Base-by-base conservation (phyloP, 2,888 invertebrate species). In the Cryptosula pallasiana region DNA sequence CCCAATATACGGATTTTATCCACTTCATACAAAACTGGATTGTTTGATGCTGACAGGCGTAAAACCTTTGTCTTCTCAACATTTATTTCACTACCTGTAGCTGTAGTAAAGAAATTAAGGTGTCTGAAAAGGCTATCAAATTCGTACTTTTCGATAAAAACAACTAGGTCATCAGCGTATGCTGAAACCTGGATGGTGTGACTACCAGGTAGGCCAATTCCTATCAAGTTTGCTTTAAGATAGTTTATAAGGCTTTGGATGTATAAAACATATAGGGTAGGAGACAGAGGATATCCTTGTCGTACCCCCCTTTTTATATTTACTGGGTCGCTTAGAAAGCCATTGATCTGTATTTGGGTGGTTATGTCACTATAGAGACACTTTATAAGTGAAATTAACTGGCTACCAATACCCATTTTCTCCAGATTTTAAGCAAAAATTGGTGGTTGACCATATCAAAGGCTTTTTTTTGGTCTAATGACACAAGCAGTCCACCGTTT, bases 391-490 rank as follows among this genome's bases (percentile, higher is more conserved):
- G n/a, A 16, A 5, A 57, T 23, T 25, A 57, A 23, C 25, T 25
- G 20, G 13, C n/a, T 57, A 57, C 25, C 25, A 9, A 25, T 23
- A 5, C 57, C 57, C 25, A 57, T 57, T 25, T 57, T 57, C 25
- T 25, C 5, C 5, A 23, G 57, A 25, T n/a, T 23, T 25, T 57
- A 25, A 57, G n/a, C 5, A 57, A 23, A 25, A 57, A 57, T 13
- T 16, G 13, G n/a, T 57, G 57, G n/a, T 57, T 23, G 57, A 57
- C 57, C 57, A 57, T 57, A 23, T 57, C 57, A 25, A 57, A 57
- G 25, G 57, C 57, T 25, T 57, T 57, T 25, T 57, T 57, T 23
- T 57, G 57, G 25, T 57, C 57, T 25, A 57, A 13, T 5, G 57
- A 57, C 25, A 57, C 25, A 5, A 57, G 5, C 3, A 25, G n/a